Base-by-base conservation (phyloP, 2,797 vertebrate species). In the Sebastes nivosus region DNA sequence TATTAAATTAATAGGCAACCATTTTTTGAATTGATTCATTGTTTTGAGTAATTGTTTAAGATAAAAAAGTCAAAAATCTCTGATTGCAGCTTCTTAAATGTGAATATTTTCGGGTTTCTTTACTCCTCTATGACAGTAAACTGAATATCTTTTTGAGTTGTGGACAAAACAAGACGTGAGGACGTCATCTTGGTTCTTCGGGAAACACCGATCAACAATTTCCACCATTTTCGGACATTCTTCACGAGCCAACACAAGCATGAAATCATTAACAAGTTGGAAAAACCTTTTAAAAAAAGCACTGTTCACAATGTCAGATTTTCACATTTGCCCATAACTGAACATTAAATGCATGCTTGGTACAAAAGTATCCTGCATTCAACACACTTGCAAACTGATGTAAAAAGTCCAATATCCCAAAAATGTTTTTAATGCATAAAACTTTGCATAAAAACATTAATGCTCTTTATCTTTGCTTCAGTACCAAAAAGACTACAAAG, bases 341-440 rank as follows among this genome's bases (percentile, higher is more conserved):
- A 57, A 42, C 6, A 55, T 22, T 63, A 75, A 80, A 64, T n/a
- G 9, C 11, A 25, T 30, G 20, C 14, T 73, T 77, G 25, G 75
- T 88, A 72, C 22, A 87, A 89, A 90, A 83, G 3, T 22, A 71
- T 77, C 36, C 20, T 73, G n/a, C 36, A 29, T 32, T n/a, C 25
- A 76, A 52, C 27, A 80, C 46, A 63, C 27, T 18, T 72, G 9
- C 12, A 58, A 12, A 4, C 1, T 64, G 24, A 42, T 13, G 24
- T 11, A 65, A 70, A 66, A 63, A 24, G 29, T 8, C 10, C 5
- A 42, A 55, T 34, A 18, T 71, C 24, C 11, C 20, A 30, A 68
- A 68, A 7, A 2, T n/a, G 10, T 16, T 58, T 64, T 22, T 29
- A 42, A 27, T 59, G 34, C 34, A 72, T 46, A 55, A 34, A 71